phyloP scores from a whole-genome alignment of 2,888 invertebrate genomes.

The Ophion ellenae region DNA sequence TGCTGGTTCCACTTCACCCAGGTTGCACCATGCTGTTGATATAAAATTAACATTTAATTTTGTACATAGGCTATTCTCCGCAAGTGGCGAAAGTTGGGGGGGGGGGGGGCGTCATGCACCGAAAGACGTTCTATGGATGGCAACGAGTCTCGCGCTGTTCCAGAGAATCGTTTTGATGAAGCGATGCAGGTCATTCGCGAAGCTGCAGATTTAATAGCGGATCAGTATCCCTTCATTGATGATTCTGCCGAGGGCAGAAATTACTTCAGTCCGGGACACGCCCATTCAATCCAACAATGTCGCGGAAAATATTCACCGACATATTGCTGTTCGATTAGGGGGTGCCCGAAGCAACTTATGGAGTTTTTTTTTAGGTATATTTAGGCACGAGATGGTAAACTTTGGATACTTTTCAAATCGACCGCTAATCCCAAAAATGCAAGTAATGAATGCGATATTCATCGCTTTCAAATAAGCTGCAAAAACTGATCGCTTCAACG shows the following conservation, averaged over 20 bases:
- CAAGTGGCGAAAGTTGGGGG: constrained; percentile 2
- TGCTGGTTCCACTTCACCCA: constrained; percentile 39
- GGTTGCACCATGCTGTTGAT: background rate
- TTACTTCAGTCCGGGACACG: constrained; percentile 8
- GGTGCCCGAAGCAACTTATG: constrained; percentile 16
- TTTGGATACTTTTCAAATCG: too few species aligned
- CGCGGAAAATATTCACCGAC: background rate
- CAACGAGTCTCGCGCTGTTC: constrained; percentile 15
- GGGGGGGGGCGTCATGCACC: background rate
- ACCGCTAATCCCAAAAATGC: too few species aligned
- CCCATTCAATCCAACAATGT: constrained; percentile 29
- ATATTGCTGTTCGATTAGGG: background rate
- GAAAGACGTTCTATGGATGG: constrained; percentile 22
- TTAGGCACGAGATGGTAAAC: background rate
- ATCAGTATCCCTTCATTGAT: constrained; percentile 6
- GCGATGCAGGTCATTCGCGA: constrained; percentile 2
- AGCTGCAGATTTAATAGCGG: background rate
- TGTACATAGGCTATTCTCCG: constrained; percentile 9
- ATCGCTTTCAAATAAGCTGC: too few species aligned
- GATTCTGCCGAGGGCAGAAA: background rate
- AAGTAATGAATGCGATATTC: too few species aligned
- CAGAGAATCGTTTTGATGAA: background rate
- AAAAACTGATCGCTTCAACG: too few species aligned
- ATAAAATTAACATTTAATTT: background rate
- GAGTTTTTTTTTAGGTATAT: constrained; percentile 19